phyloP scores from a whole-genome alignment of 2,797 vertebrate genomes.

The Anguilla obscura region DNA sequence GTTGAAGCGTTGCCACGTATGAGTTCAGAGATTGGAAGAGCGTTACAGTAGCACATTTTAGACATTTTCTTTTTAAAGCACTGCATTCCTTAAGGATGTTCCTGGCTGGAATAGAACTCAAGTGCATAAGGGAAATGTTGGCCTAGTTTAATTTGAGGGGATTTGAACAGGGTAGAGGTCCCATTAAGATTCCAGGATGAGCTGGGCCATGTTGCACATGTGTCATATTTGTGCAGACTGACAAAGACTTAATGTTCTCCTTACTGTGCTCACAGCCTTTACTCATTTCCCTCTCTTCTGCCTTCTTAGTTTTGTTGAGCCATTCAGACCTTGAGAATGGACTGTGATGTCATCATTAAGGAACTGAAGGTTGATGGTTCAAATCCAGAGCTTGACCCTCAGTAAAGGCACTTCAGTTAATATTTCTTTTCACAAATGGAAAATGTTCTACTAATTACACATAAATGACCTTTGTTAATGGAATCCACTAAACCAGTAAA shows the following conservation, averaged over 20 bases:
- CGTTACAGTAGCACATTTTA: neutral
- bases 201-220: neutral
- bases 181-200: neutral
- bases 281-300: neutral
- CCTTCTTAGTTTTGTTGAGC: neutral
- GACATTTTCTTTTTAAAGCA: neutral
- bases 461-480: neutral
- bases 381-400: neutral
- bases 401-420: neutral
- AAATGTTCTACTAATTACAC: too few relatives aligned
- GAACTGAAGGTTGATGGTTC: neutral
- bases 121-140: neutral
- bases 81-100: neutral
- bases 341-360: neutral
- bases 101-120: neutral
- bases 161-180: neutral
- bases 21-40: neutral
- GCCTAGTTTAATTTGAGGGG: neutral
- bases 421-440: neutral
- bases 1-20: neutral
- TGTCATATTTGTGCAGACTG: neutral
- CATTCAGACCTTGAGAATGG: neutral
- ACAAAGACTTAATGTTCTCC: neutral
- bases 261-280: neutral
- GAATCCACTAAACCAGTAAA: neutral